Base-by-base conservation (phyloP, 2,113 vertebrate species). In the Rana temporaria region DNA sequence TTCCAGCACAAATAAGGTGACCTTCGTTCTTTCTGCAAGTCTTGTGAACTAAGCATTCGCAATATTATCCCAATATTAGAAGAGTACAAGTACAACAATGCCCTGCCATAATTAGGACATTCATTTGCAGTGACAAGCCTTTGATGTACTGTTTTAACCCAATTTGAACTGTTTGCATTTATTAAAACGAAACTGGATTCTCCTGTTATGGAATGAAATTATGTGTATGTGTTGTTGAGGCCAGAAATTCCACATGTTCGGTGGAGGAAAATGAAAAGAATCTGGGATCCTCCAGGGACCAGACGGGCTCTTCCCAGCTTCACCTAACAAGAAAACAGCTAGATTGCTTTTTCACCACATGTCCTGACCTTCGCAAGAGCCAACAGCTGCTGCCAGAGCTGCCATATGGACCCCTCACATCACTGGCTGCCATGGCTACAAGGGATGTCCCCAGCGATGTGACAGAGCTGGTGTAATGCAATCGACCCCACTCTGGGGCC, bases 391-490 rank as follows among this genome's bases (percentile, higher is more conserved):
- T 86, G 84, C 82, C 87, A 87, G 85, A 86, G 85, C 85, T 82
- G 84, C 86, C 89, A 90, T 89, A 91, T 88, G 90, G 87, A 88
- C 85, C 8, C 78, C 74, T 75, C 85, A 85, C 86, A 89, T 90
- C 85, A 84, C 85, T 84, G 85, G 88, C 89, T 89, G 87, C 87
- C 85, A 88, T 85, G 86, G 79, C 86, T 88, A 87, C 89, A 86
- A 85, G 86, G 86, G 87, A 0, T 0, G 84, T 73, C 75, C 85
- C 63, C 77, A 86, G 82, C 78, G 76, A 84, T 70, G 82, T 81
- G 77, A 73, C 82, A 88, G 79, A 53, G 38, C 4, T 38, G 59
- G 60, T 82, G 77, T 75, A 85, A 70, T 26, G 38, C 8, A 24
- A 67, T 19, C 17, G 5, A 26, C 73, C 9, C 84, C 38, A 76